Percentiles rank a stretch among this genome's conserved stretches.
phyloP scores from a whole-genome alignment of 64 coral and sea anemone species.

The Porites australiensis region DNA sequence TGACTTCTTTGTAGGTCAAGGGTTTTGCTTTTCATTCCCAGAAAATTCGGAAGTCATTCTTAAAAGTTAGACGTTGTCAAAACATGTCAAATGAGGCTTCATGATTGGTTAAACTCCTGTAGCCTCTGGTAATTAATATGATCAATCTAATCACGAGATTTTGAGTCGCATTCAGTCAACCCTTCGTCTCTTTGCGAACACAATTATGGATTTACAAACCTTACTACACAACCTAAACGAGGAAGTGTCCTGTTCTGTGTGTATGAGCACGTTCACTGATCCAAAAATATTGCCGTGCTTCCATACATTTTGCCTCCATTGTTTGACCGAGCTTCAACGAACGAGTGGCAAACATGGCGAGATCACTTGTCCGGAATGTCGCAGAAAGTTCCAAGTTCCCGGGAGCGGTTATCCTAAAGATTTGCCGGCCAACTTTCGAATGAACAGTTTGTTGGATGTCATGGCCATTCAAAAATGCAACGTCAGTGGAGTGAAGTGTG shows the following conservation, averaged over 20 bases:
- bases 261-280: background rate
- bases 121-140: too few relatives aligned
- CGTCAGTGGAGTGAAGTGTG: background rate
- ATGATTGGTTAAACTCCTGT: background rate
- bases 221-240: background rate
- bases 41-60: background rate
- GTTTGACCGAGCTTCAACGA: background rate
- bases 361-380: background rate
- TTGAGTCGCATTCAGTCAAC: too few relatives aligned
- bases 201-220: background rate
- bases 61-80: background rate
- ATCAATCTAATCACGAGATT: background rate
- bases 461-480: background rate
- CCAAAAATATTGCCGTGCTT: background rate
- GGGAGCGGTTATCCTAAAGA: too few relatives aligned
- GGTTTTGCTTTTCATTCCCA: background rate
- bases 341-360: background rate
- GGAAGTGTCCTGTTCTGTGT: background rate
- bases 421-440: too few relatives aligned
- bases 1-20: background rate
- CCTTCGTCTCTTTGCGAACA: background rate
- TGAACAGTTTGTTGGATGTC: constrained; percentile 5
- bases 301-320: background rate
- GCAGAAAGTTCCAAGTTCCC: background rate
- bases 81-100: background rate